These are phyloP conservation scores for Empis livida DNA, from an alignment of 2,888 invertebrate genomes.

Conservation along the genomic window DNA sequence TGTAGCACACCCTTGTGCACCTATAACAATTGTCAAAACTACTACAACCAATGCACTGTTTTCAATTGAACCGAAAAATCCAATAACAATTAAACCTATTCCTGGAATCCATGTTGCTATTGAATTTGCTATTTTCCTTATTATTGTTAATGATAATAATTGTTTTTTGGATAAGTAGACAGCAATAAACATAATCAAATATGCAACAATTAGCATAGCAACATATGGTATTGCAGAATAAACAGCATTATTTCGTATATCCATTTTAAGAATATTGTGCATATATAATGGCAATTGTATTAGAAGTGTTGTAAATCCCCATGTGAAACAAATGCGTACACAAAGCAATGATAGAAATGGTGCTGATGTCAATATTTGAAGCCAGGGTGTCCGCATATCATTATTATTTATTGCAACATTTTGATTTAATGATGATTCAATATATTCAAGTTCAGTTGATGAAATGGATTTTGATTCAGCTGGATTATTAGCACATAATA, in stretches of 20 bases:
- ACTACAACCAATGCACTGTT: conserved; percentile 34
- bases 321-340: conserved; percentile 49
- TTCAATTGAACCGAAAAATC: conserved; percentile 32
- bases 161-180: conserved; percentile 32
- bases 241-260: conserved; percentile 41
- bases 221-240: conserved; percentile 41
- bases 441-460: conserved; percentile 42
- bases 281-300: conserved; percentile 57
- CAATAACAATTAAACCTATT: conserved; percentile 38
- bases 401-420: conserved; percentile 14
- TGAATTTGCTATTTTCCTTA: conserved; percentile 23
- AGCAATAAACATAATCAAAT: conserved; percentile 34
- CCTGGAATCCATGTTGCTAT: conserved; percentile 39
- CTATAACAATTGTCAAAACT: conserved; percentile 43
- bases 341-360: conserved; percentile 44
- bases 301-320: conserved; percentile 56
- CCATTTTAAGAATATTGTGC: conserved; percentile 44
- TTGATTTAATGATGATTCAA: conserved; percentile 38
- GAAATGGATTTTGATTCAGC: conserved; percentile 41
- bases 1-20: conserved; percentile 28
- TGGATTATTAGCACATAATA: conserved; percentile 45
- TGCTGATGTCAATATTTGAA: conserved; percentile 43
- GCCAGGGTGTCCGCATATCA: conserved; percentile 45
- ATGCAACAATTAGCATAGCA: conserved; percentile 38
- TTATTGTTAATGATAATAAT: conserved; percentile 23